Evolutionary conservation across 1,140 invertebrate species (phyloP), one percentile per base, ranked within the genome.

Genomic region (Aradophagus sp.): DNA sequence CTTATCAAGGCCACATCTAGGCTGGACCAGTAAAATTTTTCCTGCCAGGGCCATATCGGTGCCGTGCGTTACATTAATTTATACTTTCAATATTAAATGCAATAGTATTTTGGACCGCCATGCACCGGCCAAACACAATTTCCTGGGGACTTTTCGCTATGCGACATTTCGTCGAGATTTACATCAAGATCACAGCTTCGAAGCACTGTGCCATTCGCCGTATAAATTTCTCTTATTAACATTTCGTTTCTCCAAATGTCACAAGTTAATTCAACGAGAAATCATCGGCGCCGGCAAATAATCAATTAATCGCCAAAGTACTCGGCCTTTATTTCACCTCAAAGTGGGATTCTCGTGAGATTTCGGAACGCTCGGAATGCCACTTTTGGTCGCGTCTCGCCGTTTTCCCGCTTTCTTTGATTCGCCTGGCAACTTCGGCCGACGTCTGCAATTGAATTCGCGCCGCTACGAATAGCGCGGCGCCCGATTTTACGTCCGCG

Each of bases 141-240:
- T n/a, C n/a, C n/a, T n/a, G n/a, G 2, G 4, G 11, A 29, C 44
- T 52, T 62, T 36, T 36, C 17, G 1, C 10, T 15, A 19, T 13
- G 41, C 55, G 48, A 26, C 20, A 53, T 65, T 65, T 65, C 11
- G 12, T 39, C 10, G 31, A 12, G 20, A 39, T 47, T 65, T 55
- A 47, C 42, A 32, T 13, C 12, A 29, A 34, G 13, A 14, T 8
- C 26, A 35, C 15, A 1, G 8, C 8, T 5, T 23, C 20, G 20
- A 23, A 32, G 56, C 44, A 66, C 50, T 44, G 62, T 67, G 53
- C 55, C 55, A 61, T 38, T 62, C 31, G 0, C 2, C 23, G 66
- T 62, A 44, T 62, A 56, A 62, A 69, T 69, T 69, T 69, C 66
- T 69, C 66, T 62, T 48, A 69, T 69, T 69, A 69, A 62, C 66